Evolutionary conservation across 2,113 vertebrate species (phyloP).

Genomic region (Gymnogyps californianus): DNA sequence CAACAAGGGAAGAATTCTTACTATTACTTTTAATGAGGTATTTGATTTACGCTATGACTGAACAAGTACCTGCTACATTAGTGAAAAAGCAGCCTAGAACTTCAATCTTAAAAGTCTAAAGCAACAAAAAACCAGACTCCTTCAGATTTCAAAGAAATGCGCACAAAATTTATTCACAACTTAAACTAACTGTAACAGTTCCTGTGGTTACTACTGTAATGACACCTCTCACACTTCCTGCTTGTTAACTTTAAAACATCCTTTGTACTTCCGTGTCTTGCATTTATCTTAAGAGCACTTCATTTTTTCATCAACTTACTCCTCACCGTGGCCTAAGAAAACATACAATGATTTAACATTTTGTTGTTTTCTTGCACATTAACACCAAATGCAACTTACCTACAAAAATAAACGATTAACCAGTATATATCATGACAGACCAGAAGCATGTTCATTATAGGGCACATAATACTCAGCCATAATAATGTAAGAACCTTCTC

Average conservation of each 20-base stretch:
- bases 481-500: background rate
- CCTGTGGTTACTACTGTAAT: background rate
- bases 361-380: background rate
- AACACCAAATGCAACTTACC: background rate
- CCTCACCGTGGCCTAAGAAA: background rate
- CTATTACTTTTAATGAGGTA: background rate
- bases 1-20: background rate
- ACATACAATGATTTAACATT: background rate
- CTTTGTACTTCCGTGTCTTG: background rate
- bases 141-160: background rate
- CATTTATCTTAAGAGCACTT: background rate
- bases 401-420: background rate
- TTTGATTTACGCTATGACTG: background rate
- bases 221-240: background rate
- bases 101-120: background rate
- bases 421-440: fast-evolving
- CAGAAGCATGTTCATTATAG: background rate
- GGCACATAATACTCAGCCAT: no score
- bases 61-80: background rate
- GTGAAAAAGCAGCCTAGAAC: background rate
- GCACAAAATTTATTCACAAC: background rate
- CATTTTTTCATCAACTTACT: background rate
- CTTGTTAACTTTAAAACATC: background rate
- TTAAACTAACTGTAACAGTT: background rate
- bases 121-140: background rate